These are phyloP conservation scores for Linepithema humile DNA, from an alignment of 1,140 invertebrate genomes.

Conservation along the genomic window DNA sequence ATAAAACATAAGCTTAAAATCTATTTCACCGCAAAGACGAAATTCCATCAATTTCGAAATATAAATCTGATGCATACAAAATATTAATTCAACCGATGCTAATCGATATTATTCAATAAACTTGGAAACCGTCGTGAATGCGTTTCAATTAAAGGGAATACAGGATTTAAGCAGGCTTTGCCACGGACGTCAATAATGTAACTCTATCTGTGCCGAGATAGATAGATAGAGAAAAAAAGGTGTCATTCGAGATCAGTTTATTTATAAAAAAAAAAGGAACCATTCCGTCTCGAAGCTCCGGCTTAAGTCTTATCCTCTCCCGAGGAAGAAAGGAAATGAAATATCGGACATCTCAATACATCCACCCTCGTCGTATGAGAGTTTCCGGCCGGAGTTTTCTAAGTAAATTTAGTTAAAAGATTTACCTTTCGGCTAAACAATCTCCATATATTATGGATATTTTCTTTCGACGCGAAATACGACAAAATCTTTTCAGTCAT, in stretches of 20 bases:
- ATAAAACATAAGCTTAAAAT: no score
- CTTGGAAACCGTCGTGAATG: background rate
- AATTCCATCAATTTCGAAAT: background rate
- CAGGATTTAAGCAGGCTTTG: background rate
- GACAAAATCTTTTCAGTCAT: background rate
- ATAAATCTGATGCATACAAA: no score
- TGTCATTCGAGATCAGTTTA: constrained; percentile 10
- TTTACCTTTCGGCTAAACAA: background rate
- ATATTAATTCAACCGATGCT: background rate
- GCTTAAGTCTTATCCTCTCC: constrained; percentile 28
- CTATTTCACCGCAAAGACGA: no score
- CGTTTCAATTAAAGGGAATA: background rate
- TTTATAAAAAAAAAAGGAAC: constrained; percentile 10
- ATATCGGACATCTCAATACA: constrained; percentile 10
- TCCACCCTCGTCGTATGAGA: background rate
- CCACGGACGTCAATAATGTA: background rate
- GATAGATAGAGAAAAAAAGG: no score
- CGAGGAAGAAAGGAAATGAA: constrained; percentile 25
- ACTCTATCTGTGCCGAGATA: background rate
- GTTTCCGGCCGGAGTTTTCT: constrained; percentile 16
- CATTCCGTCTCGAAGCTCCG: background rate
- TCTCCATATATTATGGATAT: constrained; percentile 1
- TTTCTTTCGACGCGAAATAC: background rate
- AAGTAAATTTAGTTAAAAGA: constrained; percentile 47
- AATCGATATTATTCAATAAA: background rate